Evolutionary conservation across 2,797 vertebrate species (phyloP).

Genomic region (Lepus townsendii): DNA sequence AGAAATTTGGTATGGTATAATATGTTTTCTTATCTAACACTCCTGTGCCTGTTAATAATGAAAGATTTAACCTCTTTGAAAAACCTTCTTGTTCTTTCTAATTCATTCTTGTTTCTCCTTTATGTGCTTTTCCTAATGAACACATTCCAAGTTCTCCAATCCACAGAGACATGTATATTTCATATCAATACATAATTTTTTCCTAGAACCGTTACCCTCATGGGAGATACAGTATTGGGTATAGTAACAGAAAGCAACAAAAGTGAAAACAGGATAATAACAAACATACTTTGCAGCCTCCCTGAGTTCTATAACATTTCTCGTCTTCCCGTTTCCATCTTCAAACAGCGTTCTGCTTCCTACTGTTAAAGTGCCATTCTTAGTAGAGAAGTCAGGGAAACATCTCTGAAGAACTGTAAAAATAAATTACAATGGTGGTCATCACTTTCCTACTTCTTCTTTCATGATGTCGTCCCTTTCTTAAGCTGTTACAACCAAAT

Average conservation of each 20-base stretch:
- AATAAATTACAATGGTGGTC: constrained; percentile 70
- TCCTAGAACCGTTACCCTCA: neutral
- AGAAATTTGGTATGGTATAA: neutral
- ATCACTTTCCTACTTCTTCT: neutral
- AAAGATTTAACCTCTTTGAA: constrained; percentile 33
- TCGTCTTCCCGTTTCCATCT: constrained; percentile 92
- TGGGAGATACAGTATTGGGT: neutral
- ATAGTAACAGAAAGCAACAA: neutral
- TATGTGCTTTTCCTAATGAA: neutral
- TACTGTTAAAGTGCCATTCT: constrained; percentile 93
- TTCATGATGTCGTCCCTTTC: neutral
- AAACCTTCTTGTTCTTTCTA: neutral
- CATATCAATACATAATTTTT: neutral
- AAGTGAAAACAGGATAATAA: neutral
- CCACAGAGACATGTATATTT: neutral
- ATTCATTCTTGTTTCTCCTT: constrained; percentile 41
- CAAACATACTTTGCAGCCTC: constrained; percentile 95
- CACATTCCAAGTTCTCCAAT: neutral
- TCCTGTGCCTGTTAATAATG: neutral
- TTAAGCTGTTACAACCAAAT: constrained; percentile 30
- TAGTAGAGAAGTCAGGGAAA: constrained; percentile 96
- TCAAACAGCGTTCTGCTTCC: constrained; percentile 93
- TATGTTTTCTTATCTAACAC: neutral
- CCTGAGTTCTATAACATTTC: constrained; percentile 93
- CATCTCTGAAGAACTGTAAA: constrained; percentile 96